These are phyloP conservation scores for Carollia perspicillata DNA, from an alignment of 2,113 vertebrate species.

Conservation along the genomic window DNA sequence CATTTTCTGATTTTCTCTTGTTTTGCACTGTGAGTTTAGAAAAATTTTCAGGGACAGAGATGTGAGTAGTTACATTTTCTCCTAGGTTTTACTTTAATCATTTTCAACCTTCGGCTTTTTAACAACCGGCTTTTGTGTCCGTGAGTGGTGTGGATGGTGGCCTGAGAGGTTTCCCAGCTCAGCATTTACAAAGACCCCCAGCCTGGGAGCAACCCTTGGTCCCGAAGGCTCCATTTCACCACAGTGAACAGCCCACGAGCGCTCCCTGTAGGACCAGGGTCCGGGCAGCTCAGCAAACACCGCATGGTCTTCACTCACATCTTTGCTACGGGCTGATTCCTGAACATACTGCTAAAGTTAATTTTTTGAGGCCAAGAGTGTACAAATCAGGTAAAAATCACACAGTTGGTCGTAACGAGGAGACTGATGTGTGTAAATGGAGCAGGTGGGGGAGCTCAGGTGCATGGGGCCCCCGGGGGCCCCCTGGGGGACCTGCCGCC, in stretches of 20 bases:
- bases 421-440: no score
- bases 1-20: not conserved
- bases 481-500: no score
- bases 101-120: not conserved
- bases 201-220: not conserved
- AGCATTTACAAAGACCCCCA: not conserved
- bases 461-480: accelerated
- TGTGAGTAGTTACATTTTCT: not conserved
- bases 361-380: not conserved
- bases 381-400: not conserved
- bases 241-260: not conserved
- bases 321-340: accelerated
- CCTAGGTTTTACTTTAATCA: not conserved
- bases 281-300: not conserved
- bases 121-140: not conserved
- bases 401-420: no score
- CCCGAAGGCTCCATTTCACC: not conserved
- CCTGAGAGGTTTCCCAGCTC: no score
- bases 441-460: no score
- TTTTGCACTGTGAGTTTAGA: not conserved
- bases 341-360: not conserved
- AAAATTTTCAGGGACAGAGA: not conserved
- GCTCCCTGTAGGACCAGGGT: not conserved
- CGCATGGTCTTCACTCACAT: accelerated
- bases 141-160: not conserved